These are phyloP conservation scores for Helicoverpa zea DNA, from an alignment of 1,140 invertebrate genomes.

Conservation along the genomic window DNA sequence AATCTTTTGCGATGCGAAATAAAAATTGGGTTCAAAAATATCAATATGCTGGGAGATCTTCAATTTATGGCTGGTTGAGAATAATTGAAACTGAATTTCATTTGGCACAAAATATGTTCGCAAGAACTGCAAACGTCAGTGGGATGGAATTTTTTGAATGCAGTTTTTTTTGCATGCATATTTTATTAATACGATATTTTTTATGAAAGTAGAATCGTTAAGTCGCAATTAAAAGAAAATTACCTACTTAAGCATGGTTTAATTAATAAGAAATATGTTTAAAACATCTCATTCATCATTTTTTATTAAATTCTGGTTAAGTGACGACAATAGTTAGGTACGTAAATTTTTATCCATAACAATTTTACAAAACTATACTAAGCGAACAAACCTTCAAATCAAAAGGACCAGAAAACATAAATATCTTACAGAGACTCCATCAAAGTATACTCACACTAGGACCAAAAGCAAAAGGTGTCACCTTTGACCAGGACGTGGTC, in stretches of 20 bases:
- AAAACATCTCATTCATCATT: no score
- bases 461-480: background rate
- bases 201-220: no score
- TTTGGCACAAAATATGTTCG: constrained; percentile 39
- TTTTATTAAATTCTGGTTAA: no score
- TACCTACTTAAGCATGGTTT: no score
- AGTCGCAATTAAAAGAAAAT: no score
- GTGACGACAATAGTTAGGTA: no score
- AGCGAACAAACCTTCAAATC: no score
- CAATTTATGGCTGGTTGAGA: constrained; percentile 24
- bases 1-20: constrained; percentile 7
- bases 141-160: background rate
- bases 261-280: no score
- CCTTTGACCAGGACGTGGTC: background rate
- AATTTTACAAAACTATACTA: no score
- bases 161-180: background rate
- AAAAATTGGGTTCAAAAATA: constrained; percentile 22
- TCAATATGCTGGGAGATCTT: constrained; percentile 18
- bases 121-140: constrained; percentile 20
- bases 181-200: background rate
- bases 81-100: constrained; percentile 46
- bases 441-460: background rate
- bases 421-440: background rate
- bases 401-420: no score
- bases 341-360: no score